A percentile compares a stretch with the other conserved stretches of the same genome.
phyloP scores from a whole-genome alignment of 2,888 invertebrate genomes.

The Phengaris alcon region DNA sequence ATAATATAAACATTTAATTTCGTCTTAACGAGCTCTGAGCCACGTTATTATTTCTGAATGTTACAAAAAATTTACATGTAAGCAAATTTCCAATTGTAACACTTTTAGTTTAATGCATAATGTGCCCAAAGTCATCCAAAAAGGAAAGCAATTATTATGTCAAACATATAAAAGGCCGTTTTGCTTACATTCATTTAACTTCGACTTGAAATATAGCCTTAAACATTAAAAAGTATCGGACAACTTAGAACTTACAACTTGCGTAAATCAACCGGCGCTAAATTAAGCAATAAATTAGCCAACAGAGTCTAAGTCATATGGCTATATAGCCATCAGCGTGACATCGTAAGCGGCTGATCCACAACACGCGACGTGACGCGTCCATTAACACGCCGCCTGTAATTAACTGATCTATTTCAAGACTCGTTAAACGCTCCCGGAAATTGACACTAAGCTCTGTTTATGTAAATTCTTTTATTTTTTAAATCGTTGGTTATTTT shows the following conservation, averaged over 20 bases:
- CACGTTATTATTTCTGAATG: background rate
- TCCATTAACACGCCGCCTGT: conserved; percentile 54
- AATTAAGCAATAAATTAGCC: conserved; percentile 26
- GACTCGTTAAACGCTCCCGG: conserved; percentile 41
- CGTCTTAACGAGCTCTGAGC: background rate
- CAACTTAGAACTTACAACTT: background rate
- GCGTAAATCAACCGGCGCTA: conserved; percentile 8
- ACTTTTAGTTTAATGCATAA: too few relatives aligned
- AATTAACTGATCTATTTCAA: conserved; percentile 45
- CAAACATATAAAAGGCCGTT: background rate
- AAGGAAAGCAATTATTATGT: too few relatives aligned
- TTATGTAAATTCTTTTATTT: conserved; percentile 23
- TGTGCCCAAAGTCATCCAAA: too few relatives aligned
- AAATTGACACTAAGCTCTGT: conserved; percentile 40
- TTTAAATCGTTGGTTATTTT: background rate
- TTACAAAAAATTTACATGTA: too few relatives aligned
- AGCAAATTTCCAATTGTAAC: too few relatives aligned
- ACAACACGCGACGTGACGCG: conserved; percentile 66
- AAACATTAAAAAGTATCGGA: conserved; percentile 5
- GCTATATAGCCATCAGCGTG: conserved; percentile 49
- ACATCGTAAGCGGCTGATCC: conserved; percentile 53
- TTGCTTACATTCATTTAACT: background rate
- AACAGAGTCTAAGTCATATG: conserved; percentile 46
- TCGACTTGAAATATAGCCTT: conserved; percentile 5
- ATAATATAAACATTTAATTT: conserved; percentile 11